Evolutionary conservation across 2,888 invertebrate genomes (phyloP), one percentile per base, ranked within the genome.

Genomic region (Cephus runcator): DNA sequence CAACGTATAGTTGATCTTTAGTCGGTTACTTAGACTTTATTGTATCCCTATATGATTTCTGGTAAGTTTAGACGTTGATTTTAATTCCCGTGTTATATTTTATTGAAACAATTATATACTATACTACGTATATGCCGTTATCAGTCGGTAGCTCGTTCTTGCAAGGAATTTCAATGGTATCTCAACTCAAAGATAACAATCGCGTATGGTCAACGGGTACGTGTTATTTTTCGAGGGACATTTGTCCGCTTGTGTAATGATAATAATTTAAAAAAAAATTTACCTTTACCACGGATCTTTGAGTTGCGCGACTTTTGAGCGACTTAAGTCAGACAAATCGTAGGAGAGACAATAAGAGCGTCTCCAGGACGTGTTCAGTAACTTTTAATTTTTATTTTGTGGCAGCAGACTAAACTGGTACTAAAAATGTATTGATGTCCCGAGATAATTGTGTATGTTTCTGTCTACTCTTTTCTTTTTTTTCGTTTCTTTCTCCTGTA

Each of bases 341-440:
- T 56, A 56, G 23, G 56, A 23, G 56, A 23, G 56, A 56, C 56
- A 56, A 56, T 23, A 23, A 56, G 56, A 56, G 56, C 56, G 56
- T 56, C 56, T 56, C 56, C 56, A 56, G 23, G 56, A 56, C 56
- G 56, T 56, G 56, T 56, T 56, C 23, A 71, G 4, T 77, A 56
- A 15, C 2, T 23, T 36, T 56, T 23, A 56, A 23, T 56, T 23
- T 56, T 23, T 23, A 6, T 81, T 83, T 82, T 81, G 80, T 85
- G 86, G 87, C 86, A 88, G 90, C 90, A 90, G 90, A 89, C 89
- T 90, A 89, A 90, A 90, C 85, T 90, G 89, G 89, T 88, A 84
- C 78, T 77, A 76, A 76, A 76, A 80, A 36, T 35, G 56, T 79
- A 82, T 84, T 81, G 82, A 82, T 81, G 82, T 83, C 80, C 78